Base-by-base conservation (phyloP, 2,113 vertebrate genomes). In the Gallinago jamesoni region DNA sequence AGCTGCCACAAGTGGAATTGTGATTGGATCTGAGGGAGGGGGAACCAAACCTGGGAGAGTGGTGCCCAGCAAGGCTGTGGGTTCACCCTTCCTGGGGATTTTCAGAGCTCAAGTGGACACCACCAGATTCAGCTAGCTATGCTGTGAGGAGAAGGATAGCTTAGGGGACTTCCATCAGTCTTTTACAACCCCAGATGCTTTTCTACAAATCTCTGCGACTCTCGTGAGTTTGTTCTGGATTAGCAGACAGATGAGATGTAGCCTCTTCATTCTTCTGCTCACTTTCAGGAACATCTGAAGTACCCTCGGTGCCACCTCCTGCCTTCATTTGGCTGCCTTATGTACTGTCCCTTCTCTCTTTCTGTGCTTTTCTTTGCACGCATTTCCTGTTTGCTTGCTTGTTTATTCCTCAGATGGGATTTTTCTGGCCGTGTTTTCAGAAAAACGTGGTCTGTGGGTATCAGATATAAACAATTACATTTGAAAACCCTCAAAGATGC, bases 61-160 rank as follows among this genome's bases (percentile, higher is more conserved):
- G 47, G 17, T 69, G 39, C 53, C 41, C 56, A 14, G 56, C 0
- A 5, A 31, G 41, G 60, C 80, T 70, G 62, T 48, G 90, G 35
- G 35, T 24, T 39, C 24, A 41, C 39, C 0, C 0, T 5, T 13
- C 52, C 33, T 4, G 0, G 30, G 62, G 52, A 23, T 13, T 37
- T 64, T 41, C 68, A 53, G 75, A 62, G 47, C 52, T 67, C 3
- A 1, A 9, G 28, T 24, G 28, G 28, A 6, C 24, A 35, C 12
- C 37, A 33, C 14, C 33, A 56, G 50, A 10, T 41, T 59, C 14
- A 27, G 4, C 25, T 21, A 47, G 8, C 39, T 17, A 2, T 2
- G 1, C 22, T 64, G 8, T 28, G 30, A 57, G 56, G 3, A 33
- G 20, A 33, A 67, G 72, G 28, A 31, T 59, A 67, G 22, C 9